Conservation (phyloP, 2,797 vertebrate genomes). For the Sebastes elongatus region DNA sequence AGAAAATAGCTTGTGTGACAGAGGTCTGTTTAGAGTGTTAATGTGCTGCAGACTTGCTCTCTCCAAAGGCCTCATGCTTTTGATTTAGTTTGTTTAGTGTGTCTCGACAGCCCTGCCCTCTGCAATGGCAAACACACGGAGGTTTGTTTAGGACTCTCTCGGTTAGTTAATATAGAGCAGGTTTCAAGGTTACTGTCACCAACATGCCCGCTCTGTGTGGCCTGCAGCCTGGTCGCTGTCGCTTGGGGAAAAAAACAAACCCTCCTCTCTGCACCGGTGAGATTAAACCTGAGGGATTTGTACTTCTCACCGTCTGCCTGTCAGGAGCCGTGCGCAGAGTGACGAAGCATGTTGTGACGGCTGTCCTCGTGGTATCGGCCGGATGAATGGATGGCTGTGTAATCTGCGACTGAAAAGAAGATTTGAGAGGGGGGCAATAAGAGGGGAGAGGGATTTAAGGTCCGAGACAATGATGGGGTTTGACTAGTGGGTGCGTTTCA, state of each 20-base stretch:
- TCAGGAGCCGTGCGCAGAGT: slow-evolving; percentile 46
- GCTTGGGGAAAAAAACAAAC: slow-evolving; percentile 12
- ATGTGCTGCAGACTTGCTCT: slow-evolving; percentile 34
- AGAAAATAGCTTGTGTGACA: slow-evolving; percentile 24
- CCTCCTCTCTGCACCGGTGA: slow-evolving; percentile 20
- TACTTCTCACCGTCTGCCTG: slow-evolving; percentile 63
- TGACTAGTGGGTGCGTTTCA: slow-evolving; percentile 14
- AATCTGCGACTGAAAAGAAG: slow-evolving; percentile 61
- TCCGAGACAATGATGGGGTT: neutral
- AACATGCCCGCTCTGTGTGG: slow-evolving; percentile 33
- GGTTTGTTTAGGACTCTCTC: slow-evolving; percentile 60
- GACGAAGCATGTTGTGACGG: slow-evolving; percentile 70
- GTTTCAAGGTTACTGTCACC: slow-evolving; percentile 53
- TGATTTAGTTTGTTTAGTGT: slow-evolving; percentile 52
- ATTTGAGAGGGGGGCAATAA: slow-evolving; percentile 47
- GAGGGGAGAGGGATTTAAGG: slow-evolving; percentile 28
- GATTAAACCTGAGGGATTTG: slow-evolving; percentile 73
- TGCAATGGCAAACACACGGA: slow-evolving; percentile 47
- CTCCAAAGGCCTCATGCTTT: slow-evolving; percentile 40
- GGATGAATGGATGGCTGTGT: slow-evolving; percentile 57
- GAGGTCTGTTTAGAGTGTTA: slow-evolving; percentile 47
- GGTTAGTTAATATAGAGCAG: slow-evolving; percentile 37
- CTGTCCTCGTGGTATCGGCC: slow-evolving; percentile 57
- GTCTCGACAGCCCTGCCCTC: slow-evolving; percentile 23
- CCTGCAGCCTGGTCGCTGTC: slow-evolving; percentile 38